Percentiles rank a stretch among this genome's conserved stretches.
Evolutionary conservation across 2,888 invertebrate species (phyloP).

Genomic region (Meteorus colon): DNA sequence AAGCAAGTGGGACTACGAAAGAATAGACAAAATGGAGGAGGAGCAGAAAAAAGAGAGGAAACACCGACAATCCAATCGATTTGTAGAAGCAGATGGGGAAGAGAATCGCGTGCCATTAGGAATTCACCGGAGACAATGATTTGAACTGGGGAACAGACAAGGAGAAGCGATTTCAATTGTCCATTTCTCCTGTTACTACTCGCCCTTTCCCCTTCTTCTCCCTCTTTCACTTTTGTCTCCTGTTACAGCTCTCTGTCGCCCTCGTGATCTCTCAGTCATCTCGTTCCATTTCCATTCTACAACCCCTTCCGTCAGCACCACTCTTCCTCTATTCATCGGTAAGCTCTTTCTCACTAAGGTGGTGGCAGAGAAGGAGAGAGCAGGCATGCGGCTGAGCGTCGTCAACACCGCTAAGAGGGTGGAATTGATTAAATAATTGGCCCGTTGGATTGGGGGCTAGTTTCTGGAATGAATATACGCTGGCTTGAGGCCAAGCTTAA

Average conservation of each 20-base stretch:
- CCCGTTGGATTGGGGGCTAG: conserved; percentile 71
- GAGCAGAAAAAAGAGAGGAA: neutral
- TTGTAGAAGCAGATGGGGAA: conserved; percentile 26
- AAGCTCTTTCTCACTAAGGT: neutral
- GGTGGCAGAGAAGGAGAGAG: conserved; percentile 23
- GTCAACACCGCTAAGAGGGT: conserved; percentile 68
- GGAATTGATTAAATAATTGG: conserved; percentile 74
- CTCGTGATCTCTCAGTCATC: conserved; percentile 28
- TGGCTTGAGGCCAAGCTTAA: conserved; percentile 63
- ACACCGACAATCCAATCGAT: conserved; percentile 48
- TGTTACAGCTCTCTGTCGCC: neutral
- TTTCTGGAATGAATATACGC: conserved; percentile 71
- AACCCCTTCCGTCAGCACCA: conserved; percentile 53
- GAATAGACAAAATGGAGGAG: neutral
- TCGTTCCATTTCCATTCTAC: conserved; percentile 49
- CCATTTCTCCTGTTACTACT: conserved; percentile 43
- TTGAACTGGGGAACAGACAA: conserved; percentile 52
- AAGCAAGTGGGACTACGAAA: neutral
- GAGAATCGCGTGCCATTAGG: conserved; percentile 41
- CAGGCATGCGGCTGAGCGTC: conserved; percentile 36
- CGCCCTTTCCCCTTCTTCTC: conserved; percentile 10
- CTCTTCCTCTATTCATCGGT: conserved; percentile 45
- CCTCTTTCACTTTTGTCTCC: neutral
- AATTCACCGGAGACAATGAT: conserved; percentile 53
- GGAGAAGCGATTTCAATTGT: conserved; percentile 69